A percentile compares a stretch with the other conserved stretches of the same genome.
Evolutionary conservation across 2,113 vertebrate species (phyloP).

Genomic region (Tinamus guttatus): DNA sequence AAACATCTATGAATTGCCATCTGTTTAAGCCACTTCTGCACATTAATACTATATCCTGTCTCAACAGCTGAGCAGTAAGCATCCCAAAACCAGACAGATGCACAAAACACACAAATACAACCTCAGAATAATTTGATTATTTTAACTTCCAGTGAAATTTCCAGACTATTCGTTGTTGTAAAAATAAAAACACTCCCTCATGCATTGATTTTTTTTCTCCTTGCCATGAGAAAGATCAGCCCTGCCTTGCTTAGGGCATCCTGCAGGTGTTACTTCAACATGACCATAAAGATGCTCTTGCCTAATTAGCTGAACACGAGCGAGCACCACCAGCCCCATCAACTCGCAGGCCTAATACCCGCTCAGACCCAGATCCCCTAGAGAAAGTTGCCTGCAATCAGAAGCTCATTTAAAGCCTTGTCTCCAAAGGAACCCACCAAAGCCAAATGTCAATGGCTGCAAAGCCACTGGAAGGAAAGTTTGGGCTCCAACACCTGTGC

Average conservation of each 20-base stretch:
- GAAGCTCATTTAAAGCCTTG: not conserved
- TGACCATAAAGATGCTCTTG: not conserved
- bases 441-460: not conserved
- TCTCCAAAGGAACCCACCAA: not conserved
- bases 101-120: not conserved
- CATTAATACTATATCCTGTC: not conserved
- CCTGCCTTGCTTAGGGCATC: not conserved
- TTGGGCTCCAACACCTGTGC: not conserved
- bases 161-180: rapidly evolving
- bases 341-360: not conserved
- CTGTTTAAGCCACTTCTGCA: not conserved
- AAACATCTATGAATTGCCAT: not conserved
- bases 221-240: not conserved
- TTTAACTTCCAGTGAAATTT: not conserved
- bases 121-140: not conserved
- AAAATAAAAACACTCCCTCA: not conserved
- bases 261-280: not conserved
- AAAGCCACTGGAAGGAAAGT: not conserved
- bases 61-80: not conserved
- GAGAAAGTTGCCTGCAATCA: not conserved
- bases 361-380: not conserved
- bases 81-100: not conserved
- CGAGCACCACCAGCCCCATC: not conserved
- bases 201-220: not conserved
- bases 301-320: not conserved